Conservation (phyloP, 2,797 vertebrate species). For the Podarcis siculus region DNA sequence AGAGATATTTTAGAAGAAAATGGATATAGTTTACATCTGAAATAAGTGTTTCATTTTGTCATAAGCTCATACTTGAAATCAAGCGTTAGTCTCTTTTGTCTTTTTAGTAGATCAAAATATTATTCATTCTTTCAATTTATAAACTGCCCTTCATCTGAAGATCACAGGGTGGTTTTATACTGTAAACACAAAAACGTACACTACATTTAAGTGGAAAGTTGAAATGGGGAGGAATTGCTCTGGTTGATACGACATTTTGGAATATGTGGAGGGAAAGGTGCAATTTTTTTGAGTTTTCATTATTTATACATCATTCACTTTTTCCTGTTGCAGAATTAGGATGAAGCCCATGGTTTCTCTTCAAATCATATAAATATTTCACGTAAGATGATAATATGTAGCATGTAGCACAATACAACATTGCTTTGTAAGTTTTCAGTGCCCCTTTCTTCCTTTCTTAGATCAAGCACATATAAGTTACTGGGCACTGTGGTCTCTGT, state of each 20-base stretch:
- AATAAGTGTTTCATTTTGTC: background rate
- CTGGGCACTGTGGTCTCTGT: conserved; percentile 83
- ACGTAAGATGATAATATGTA: background rate
- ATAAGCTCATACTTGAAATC: background rate
- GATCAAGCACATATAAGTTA: conserved; percentile 86
- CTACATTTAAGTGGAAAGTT: background rate
- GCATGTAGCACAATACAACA: background rate
- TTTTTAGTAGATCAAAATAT: too few relatives aligned
- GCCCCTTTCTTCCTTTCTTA: conserved; percentile 64
- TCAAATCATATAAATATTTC: too few relatives aligned
- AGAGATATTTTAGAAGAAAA: background rate
- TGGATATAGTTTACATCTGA: background rate
- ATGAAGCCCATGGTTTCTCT: too few relatives aligned
- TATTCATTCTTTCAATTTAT: too few relatives aligned
- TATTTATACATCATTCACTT: background rate
- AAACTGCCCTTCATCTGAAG: too few relatives aligned
- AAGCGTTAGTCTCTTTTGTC: too few relatives aligned
- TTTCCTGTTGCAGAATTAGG: background rate
- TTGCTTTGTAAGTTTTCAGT: background rate
- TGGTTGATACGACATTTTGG: background rate
- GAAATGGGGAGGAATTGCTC: background rate
- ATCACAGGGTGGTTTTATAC: too few relatives aligned
- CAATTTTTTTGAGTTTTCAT: background rate
- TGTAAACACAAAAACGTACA: too few relatives aligned
- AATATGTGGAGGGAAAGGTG: background rate